Percentiles rank a stretch among this genome's conserved stretches.
Conservation (phyloP, 2,113 vertebrate species). For the Vireo altiloquus region DNA sequence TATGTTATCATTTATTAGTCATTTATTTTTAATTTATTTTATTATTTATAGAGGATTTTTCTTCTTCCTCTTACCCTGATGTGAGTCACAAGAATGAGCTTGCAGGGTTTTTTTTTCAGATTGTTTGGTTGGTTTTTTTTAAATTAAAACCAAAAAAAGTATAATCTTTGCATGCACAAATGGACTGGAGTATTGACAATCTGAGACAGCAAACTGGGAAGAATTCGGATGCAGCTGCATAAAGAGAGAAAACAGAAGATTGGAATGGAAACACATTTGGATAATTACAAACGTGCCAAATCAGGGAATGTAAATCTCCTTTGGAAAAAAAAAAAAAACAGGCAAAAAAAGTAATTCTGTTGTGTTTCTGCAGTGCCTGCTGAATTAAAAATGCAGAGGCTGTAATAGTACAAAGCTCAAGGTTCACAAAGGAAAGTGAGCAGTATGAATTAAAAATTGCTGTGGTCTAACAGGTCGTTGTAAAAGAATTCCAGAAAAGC, state of each 20-base stretch:
- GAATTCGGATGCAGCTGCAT: conserved; percentile 23
- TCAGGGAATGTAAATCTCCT: background rate
- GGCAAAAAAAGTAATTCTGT: background rate
- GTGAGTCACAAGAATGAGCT: background rate
- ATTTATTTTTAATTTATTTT: background rate
- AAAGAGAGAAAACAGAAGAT: conserved; percentile 9
- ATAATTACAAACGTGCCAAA: background rate
- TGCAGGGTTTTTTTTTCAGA: background rate
- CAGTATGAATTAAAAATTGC: background rate
- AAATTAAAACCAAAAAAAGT: background rate
- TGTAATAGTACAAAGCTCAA: background rate
- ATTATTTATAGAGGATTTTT: background rate
- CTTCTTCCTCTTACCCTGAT: background rate
- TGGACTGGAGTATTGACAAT: background rate
- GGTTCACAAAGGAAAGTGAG: background rate
- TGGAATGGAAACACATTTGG: background rate
- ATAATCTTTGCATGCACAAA: background rate
- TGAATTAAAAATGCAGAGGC: background rate
- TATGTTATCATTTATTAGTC: background rate
- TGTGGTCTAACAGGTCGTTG: background rate
- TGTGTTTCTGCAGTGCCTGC: background rate
- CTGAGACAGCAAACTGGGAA: background rate
- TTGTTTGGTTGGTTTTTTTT: background rate
- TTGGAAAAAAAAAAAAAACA: too few species aligned
- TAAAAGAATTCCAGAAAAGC: background rate